Evolutionary conservation across 2,113 vertebrate species (phyloP), one percentile per base, ranked within the genome.

Genomic region (Regulus satrapa): DNA sequence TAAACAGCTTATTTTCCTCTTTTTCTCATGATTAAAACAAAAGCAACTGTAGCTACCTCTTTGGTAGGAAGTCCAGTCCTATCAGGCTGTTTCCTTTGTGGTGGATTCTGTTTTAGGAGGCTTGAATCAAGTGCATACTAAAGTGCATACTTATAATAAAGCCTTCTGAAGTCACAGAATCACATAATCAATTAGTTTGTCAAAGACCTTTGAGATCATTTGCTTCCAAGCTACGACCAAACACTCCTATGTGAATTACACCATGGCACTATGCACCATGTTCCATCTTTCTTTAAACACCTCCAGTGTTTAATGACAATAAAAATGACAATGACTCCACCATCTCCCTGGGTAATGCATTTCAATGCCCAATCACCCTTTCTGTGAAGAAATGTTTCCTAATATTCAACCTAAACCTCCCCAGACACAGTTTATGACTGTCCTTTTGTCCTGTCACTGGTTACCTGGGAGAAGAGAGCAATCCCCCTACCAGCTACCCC

Each of bases 401-500:
- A 25, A 61, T 67, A 2, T 21, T 19, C 23, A 46, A 21, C 32
- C 20, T 52, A 61, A 59, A 61, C 3, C 11, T 82, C 29, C 9
- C 8, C 11, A 46, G 24, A 19, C 28, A 40, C 5, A 67, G 18
- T 5, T 36, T 46, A 62, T 55, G 29, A 29, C 19, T 28, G 9
- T 72, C 49, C 48, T 71, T 25, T 36, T 32, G 12, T 66, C 32
- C 38, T 52, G 8, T 20, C 29, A 11, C 28, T 40, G 29, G 13
- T n/a, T 45, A 7, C 7, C 19, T 52, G 38, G 23, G 10, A 46
- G 18, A 67, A 45, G 38, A 59, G 7, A 3, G 5, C 3, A 2
- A 7, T 4, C 5, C 7, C 1, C 4, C n/a, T n/a, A 19, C 9
- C 76, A 15, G 14, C 12, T 52, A 14, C 18, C 1, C 2, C 8